A percentile compares a stretch with the other conserved stretches of the same genome.
Conservation (phyloP, 2,113 vertebrate species). For the Coptodon rendalli region DNA sequence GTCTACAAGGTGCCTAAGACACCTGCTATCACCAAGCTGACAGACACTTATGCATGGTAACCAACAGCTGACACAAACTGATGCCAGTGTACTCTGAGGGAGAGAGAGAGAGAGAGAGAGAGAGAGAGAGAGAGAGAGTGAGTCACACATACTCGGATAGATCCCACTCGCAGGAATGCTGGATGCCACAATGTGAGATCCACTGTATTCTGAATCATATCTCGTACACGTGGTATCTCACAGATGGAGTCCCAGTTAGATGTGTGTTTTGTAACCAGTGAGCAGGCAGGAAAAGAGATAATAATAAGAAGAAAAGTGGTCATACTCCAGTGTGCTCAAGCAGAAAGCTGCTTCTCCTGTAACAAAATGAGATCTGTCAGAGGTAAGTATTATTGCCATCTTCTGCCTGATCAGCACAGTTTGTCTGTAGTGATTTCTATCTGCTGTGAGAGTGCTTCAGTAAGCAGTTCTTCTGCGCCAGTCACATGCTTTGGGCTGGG, state of each 20-base stretch:
- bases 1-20: conserved; percentile 53
- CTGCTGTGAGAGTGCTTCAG: conserved; percentile 32
- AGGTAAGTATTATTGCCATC: conserved; percentile 19
- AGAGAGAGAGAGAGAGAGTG: conserved; percentile 15
- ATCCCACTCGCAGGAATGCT: conserved; percentile 44
- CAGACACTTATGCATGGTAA: conserved; percentile 54
- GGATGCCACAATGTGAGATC: conserved; percentile 46
- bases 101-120: neutral
- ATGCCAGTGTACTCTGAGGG: conserved; percentile 54
- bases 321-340: neutral
- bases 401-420: conserved; percentile 37
- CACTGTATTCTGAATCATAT: conserved; percentile 56
- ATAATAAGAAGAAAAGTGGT: neutral
- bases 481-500: conserved; percentile 45
- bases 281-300: neutral
- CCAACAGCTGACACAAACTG: conserved; percentile 64
- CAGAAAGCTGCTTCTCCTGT: neutral
- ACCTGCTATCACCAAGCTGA: conserved; percentile 66
- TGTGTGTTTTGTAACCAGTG: conserved; percentile 23
- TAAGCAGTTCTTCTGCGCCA: conserved; percentile 58
- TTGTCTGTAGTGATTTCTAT: conserved; percentile 49
- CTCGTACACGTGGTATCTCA: conserved; percentile 37
- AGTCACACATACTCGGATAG: conserved; percentile 51
- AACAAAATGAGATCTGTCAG: conserved; percentile 19
- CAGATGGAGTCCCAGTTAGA: conserved; percentile 48